These are phyloP conservation scores for Verasper variegatus DNA, from an alignment of 2,113 vertebrate species.

Conservation along the genomic window DNA sequence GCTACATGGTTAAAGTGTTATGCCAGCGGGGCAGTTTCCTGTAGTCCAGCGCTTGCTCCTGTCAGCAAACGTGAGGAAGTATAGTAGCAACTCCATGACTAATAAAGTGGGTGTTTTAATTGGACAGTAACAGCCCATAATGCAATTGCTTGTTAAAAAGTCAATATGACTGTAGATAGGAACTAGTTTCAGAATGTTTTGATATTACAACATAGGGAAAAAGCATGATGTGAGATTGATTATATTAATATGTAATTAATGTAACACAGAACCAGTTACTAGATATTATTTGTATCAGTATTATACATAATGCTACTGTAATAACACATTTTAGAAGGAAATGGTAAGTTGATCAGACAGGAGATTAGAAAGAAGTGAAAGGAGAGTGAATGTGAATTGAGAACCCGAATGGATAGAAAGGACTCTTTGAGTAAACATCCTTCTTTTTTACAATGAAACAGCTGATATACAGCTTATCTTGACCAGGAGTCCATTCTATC, in stretches of 20 bases:
- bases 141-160: slow-evolving; percentile 12
- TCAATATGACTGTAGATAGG: background rate
- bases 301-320: background rate
- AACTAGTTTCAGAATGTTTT: slow-evolving; percentile 14
- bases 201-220: background rate
- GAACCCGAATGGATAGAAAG: slow-evolving; percentile 53
- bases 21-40: slow-evolving; percentile 72
- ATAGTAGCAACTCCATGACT: slow-evolving; percentile 78
- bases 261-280: background rate
- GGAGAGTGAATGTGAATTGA: slow-evolving; percentile 39
- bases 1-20: slow-evolving; percentile 36
- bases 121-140: slow-evolving; percentile 11
- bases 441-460: background rate
- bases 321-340: background rate
- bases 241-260: background rate
- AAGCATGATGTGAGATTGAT: background rate
- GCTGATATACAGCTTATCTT: background rate
- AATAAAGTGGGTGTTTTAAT: slow-evolving; percentile 61
- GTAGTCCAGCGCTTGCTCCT: slow-evolving; percentile 85
- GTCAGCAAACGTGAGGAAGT: slow-evolving; percentile 78
- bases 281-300: background rate
- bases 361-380: slow-evolving; percentile 46
- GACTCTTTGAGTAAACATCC: slow-evolving; percentile 6
- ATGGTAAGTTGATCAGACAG: slow-evolving; percentile 24
- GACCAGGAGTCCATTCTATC: slow-evolving; percentile 23